phyloP scores from a whole-genome alignment of 2,113 vertebrate species.

The Entelurus aequoreus region DNA sequence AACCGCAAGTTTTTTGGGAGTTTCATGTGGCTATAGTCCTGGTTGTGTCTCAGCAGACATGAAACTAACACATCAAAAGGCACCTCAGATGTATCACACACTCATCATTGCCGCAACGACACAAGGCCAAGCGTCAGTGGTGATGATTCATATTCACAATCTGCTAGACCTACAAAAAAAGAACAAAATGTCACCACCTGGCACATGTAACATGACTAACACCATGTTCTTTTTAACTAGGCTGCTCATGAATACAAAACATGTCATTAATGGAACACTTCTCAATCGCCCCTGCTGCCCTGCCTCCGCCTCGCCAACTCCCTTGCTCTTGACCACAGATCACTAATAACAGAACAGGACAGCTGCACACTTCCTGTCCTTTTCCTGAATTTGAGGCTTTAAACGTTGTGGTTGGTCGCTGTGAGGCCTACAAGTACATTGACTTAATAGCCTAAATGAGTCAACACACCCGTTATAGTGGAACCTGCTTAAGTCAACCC shows the following conservation, averaged over 20 bases:
- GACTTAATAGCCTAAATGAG: constrained; percentile 27
- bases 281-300: constrained; percentile 11
- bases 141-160: constrained; percentile 49
- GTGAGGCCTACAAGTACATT: constrained; percentile 54
- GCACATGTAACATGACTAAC: neutral
- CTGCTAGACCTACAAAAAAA: constrained; percentile 4
- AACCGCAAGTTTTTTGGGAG: constrained; percentile 7
- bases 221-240: constrained; percentile 7
- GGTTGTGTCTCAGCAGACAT: constrained; percentile 23
- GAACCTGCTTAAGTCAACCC: no score
- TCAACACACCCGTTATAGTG: no score
- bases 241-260: constrained; percentile 47
- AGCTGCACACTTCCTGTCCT: constrained; percentile 38
- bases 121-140: neutral
- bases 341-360: constrained; percentile 45
- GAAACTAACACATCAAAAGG: neutral
- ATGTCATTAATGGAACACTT: constrained; percentile 36
- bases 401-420: constrained; percentile 36
- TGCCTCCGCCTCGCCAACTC: constrained; percentile 21
- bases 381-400: constrained; percentile 26
- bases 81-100: neutral
- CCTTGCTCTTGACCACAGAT: constrained; percentile 39
- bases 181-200: constrained; percentile 9
- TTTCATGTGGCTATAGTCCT: neutral
- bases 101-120: neutral